These are phyloP conservation scores for Stichopus chloronotus DNA, from an alignment of 35 echinoderm and acorn worm species.

Conservation along the genomic window DNA sequence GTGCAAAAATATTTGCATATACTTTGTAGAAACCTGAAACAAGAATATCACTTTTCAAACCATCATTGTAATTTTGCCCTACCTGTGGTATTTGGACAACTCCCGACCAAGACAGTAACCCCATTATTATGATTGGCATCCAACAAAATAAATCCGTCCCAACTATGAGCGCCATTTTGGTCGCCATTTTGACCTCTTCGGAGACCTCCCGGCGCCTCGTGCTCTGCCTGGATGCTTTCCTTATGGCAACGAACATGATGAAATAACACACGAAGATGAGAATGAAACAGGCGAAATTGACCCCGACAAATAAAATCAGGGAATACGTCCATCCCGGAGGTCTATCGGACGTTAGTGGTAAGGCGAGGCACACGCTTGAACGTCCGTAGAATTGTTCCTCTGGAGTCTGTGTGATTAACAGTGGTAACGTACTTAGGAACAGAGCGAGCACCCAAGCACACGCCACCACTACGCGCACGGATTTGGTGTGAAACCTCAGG, in stretches of 20 bases:
- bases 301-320: conserved; percentile 75
- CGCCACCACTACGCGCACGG: conserved; percentile 54
- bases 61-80: not conserved
- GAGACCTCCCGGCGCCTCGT: conserved; percentile 70
- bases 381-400: conserved; percentile 85
- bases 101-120: conserved; percentile 63
- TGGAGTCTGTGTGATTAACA: conserved; percentile 62
- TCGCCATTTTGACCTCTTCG: conserved; percentile 94
- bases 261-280: conserved; percentile 88
- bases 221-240: conserved; percentile 71
- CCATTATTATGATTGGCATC: conserved; percentile 96
- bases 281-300: conserved; percentile 82
- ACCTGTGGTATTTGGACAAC: conserved; percentile 73
- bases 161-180: conserved; percentile 90
- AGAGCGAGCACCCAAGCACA: conserved; percentile 75
- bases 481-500: conserved; percentile 85
- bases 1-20: too few species aligned
- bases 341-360: conserved; percentile 72
- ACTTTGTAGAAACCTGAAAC: too few species aligned
- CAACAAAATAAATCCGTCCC: conserved; percentile 92
- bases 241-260: conserved; percentile 79
- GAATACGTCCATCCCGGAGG: conserved; percentile 93
- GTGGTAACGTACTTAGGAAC: conserved; percentile 79
- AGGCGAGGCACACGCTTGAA: conserved; percentile 87
- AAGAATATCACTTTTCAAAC: too few species aligned